Evolutionary conservation across 2,113 vertebrate genomes (phyloP).

Genomic region (Kobus ellipsiprymnus): DNA sequence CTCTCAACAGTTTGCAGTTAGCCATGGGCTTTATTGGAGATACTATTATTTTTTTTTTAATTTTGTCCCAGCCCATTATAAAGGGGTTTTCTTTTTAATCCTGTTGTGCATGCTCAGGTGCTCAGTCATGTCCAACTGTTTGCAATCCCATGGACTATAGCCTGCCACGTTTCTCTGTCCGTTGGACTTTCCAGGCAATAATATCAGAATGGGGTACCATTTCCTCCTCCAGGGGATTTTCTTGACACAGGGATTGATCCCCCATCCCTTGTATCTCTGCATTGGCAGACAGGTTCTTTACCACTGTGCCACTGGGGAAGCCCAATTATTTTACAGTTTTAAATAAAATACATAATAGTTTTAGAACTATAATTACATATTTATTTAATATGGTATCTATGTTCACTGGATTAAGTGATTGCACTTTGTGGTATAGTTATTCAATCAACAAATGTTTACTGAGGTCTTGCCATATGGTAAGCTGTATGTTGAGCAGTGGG

Average conservation of each 20-base stretch:
- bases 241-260: not conserved
- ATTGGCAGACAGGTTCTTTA: not conserved
- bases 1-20: not conserved
- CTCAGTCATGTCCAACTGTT: not conserved
- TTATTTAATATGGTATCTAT: not conserved
- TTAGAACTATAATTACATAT: not conserved
- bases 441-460: not conserved
- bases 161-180: not conserved
- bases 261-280: not conserved
- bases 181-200: not conserved
- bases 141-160: not conserved
- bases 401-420: not conserved
- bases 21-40: not conserved
- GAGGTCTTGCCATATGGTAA: not conserved
- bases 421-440: not conserved
- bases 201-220: not conserved
- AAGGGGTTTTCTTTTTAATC: not conserved
- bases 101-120: not conserved
- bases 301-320: not conserved
- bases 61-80: not conserved
- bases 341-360: not conserved
- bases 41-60: not conserved
- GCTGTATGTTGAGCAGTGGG: not conserved
- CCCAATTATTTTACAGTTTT: not conserved
- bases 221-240: not conserved